These are phyloP conservation scores for Prosopocoilus inquinatus DNA, from an alignment of 2,888 invertebrate genomes.

Conservation along the genomic window DNA sequence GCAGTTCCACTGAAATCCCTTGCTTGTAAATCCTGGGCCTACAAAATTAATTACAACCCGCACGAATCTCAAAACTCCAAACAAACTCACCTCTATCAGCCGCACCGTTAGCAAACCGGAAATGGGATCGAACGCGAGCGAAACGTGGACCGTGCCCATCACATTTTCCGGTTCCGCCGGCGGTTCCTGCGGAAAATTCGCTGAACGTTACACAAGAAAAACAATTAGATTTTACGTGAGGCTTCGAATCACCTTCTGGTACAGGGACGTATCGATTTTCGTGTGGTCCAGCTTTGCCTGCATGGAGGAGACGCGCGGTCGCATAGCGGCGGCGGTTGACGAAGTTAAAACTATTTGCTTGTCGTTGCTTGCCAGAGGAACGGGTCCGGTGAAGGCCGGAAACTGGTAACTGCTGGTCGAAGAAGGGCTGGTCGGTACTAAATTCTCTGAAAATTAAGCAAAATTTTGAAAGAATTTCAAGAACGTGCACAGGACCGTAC, in stretches of 20 bases:
- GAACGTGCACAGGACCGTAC: too few species aligned
- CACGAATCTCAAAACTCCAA: background rate
- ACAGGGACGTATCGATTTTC: constrained; percentile 60
- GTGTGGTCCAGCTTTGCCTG: constrained; percentile 64
- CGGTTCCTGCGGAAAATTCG: constrained; percentile 26
- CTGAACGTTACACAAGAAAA: background rate
- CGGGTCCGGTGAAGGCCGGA: constrained; percentile 43
- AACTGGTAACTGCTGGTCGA: constrained; percentile 51
- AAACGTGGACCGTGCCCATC: constrained; percentile 62
- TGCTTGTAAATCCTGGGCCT: constrained; percentile 57
- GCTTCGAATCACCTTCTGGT: constrained; percentile 50
- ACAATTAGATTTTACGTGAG: background rate
- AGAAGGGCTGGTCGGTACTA: constrained; percentile 51
- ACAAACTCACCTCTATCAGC: constrained; percentile 58
- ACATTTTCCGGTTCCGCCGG: constrained; percentile 49
- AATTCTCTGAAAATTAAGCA: constrained; percentile 37
- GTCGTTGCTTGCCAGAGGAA: constrained; percentile 52
- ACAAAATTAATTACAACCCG: background rate
- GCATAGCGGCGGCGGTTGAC: constrained; percentile 41
- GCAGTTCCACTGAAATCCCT: constrained; percentile 61
- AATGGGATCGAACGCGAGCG: constrained; percentile 61
- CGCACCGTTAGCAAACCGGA: constrained; percentile 63
- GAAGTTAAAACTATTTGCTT: constrained; percentile 57
- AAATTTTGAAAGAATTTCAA: background rate
- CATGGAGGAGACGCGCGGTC: constrained; percentile 58